Percentiles rank a stretch among this genome's conserved stretches.
Conservation (phyloP, 1,140 invertebrate genomes). For the Drosophila nikananu region DNA sequence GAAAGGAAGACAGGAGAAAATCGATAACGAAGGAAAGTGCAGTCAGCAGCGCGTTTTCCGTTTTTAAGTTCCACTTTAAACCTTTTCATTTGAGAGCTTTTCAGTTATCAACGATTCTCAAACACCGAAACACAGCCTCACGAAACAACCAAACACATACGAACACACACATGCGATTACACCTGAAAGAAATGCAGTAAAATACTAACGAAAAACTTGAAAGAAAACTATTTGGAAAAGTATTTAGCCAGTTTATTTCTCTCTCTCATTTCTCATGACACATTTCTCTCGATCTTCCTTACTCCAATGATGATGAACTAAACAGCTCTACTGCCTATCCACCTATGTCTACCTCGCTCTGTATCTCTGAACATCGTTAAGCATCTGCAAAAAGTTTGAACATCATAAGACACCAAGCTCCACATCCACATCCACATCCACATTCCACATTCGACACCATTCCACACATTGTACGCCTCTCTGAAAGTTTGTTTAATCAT, state of each 20-base stretch:
- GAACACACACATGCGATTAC: slow-evolving; percentile 38
- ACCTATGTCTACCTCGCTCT: slow-evolving; percentile 45
- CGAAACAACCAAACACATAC: slow-evolving; percentile 35
- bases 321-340: slow-evolving; percentile 36
- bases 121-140: slow-evolving; percentile 36
- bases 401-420: slow-evolving; percentile 54
- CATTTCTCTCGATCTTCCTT: slow-evolving; percentile 35
- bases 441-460: slow-evolving; percentile 46
- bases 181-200: slow-evolving; percentile 48
- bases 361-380: slow-evolving; percentile 50
- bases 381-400: slow-evolving; percentile 61
- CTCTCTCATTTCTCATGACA: slow-evolving; percentile 59
- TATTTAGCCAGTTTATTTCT: slow-evolving; percentile 56
- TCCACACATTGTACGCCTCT: slow-evolving; percentile 67
- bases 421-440: slow-evolving; percentile 62
- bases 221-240: slow-evolving; percentile 40
- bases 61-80: slow-evolving; percentile 55
- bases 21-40: slow-evolving; percentile 57
- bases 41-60: slow-evolving; percentile 59
- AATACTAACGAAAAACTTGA: slow-evolving; percentile 17
- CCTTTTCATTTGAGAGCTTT: slow-evolving; percentile 74
- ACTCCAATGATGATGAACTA: slow-evolving; percentile 31
- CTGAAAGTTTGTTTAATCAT: slow-evolving; percentile 59
- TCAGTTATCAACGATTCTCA: slow-evolving; percentile 56
- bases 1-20: slow-evolving; percentile 23